Conservation (phyloP, 2,888 invertebrate species). For the Mimachlamys varia region DNA sequence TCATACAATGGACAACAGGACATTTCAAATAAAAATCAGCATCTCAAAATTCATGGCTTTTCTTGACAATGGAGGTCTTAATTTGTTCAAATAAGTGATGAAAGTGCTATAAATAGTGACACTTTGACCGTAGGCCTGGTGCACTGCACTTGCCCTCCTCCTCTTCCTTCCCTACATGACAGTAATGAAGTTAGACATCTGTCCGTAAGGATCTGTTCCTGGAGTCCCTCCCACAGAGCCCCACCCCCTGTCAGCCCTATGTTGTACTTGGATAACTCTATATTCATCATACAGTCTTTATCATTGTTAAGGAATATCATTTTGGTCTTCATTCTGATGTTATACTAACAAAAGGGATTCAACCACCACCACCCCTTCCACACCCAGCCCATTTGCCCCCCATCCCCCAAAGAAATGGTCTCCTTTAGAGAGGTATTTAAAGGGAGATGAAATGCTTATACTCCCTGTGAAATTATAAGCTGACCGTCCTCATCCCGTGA, state of each 20-base stretch:
- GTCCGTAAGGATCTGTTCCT: background rate
- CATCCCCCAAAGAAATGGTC: no score
- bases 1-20: background rate
- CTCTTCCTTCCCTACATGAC: background rate
- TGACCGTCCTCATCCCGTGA: no score
- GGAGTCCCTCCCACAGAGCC: background rate
- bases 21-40: constrained; percentile 6
- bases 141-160: background rate
- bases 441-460: no score
- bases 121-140: background rate
- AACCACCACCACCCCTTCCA: background rate
- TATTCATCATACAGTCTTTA: background rate
- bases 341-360: background rate
- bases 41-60: background rate
- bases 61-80: background rate
- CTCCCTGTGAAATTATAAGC: no score
- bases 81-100: constrained; percentile 20
- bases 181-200: background rate
- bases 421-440: no score
- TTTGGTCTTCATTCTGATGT: background rate
- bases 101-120: background rate
- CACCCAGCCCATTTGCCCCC: no score
- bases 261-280: background rate
- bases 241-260: background rate
- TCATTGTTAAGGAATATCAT: background rate